Percentiles rank a stretch among this genome's conserved stretches.
Evolutionary conservation across 2,113 vertebrate species (phyloP).

Genomic region (Dunckerocampus dactyliophorus): DNA sequence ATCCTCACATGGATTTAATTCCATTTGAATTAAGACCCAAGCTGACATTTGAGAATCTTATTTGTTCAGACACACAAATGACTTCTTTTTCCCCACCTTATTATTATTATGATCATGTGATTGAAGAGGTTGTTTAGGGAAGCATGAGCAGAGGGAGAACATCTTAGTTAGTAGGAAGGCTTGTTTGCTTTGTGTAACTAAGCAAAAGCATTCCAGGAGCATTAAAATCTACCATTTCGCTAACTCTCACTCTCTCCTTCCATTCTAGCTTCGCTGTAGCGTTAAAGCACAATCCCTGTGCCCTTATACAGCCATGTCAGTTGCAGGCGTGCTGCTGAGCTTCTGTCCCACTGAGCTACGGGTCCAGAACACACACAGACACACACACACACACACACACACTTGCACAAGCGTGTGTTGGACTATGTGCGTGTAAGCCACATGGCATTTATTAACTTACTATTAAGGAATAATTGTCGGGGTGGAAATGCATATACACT

Average conservation of each 20-base stretch:
- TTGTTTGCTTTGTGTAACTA: constrained; percentile 83
- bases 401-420: constrained; percentile 4
- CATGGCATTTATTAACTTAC: constrained; percentile 39
- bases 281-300: constrained; percentile 57
- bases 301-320: constrained; percentile 80
- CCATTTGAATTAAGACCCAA: constrained; percentile 17
- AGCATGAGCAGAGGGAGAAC: constrained; percentile 24
- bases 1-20: constrained; percentile 15
- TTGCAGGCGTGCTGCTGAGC: constrained; percentile 49
- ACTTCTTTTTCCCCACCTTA: not conserved
- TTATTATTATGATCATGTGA: constrained; percentile 12
- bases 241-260: constrained; percentile 19
- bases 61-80: constrained; percentile 3
- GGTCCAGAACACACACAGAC: constrained; percentile 20
- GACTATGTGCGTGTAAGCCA: constrained; percentile 19
- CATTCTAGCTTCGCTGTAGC: constrained; percentile 33
- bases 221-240: constrained; percentile 78
- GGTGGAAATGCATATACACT: no score
- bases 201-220: constrained; percentile 82
- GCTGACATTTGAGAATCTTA: constrained; percentile 18
- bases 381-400: no score
- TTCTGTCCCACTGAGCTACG: constrained; percentile 33
- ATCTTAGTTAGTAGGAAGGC: constrained; percentile 48
- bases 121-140: constrained; percentile 31
- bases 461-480: not conserved